These are phyloP conservation scores for Sandelia bainsii DNA, from an alignment of 2,797 vertebrate genomes.

Conservation along the genomic window DNA sequence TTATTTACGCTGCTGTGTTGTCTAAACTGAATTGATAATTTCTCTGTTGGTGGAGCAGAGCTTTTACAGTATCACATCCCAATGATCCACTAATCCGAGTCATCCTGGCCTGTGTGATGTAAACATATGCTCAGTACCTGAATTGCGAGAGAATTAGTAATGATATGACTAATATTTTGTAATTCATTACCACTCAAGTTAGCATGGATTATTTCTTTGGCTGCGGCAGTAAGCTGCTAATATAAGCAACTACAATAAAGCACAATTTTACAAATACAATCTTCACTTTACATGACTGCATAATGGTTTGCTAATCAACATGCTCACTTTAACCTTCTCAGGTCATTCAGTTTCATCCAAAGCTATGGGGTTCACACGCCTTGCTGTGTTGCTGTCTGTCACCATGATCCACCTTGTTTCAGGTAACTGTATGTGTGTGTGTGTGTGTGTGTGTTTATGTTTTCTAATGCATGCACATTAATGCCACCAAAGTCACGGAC, in stretches of 20 bases:
- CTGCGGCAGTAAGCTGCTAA: constrained; percentile 14
- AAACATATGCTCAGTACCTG: constrained; percentile 58
- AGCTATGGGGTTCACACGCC: constrained; percentile 78
- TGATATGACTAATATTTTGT: constrained; percentile 27
- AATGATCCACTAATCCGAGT: constrained; percentile 31
- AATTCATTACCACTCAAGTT: constrained; percentile 18
- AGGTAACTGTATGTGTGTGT: constrained; percentile 75
- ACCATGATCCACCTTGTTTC: constrained; percentile 77
- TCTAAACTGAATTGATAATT: background rate
- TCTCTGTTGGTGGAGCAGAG: constrained; percentile 9
- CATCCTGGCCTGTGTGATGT: constrained; percentile 66
- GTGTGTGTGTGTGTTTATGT: constrained; percentile 8
- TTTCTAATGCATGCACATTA: constrained; percentile 9
- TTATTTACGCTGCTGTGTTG: background rate
- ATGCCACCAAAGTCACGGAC: background rate
- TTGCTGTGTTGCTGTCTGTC: constrained; percentile 81
- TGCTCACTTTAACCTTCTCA: constrained; percentile 62
- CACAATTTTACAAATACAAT: background rate
- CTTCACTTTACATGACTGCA: constrained; percentile 15
- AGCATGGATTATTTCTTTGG: background rate
- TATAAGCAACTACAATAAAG: constrained; percentile 1
- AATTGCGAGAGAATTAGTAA: constrained; percentile 24
- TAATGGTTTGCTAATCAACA: constrained; percentile 33
- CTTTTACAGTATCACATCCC: constrained; percentile 24
- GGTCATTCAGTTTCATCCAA: constrained; percentile 63